Evolutionary conservation across 2,113 vertebrate genomes (phyloP).

Genomic region (Elaphurus davidianus): DNA sequence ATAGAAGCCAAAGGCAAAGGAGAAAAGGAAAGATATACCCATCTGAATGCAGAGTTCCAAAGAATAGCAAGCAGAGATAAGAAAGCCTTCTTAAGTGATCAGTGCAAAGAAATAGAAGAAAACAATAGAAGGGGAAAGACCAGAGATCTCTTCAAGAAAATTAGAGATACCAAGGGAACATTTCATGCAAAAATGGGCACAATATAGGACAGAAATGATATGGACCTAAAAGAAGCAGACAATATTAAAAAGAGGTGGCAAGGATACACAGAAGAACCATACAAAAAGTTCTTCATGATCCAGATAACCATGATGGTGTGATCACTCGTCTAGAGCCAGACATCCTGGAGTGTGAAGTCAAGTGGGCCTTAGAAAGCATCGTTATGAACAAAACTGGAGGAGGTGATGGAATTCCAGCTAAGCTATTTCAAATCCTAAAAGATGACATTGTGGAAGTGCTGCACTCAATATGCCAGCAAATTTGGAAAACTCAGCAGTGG

Average conservation of each 20-base stretch:
- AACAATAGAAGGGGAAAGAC: neutral
- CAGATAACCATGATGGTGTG: neutral
- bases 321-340: neutral
- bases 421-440: neutral
- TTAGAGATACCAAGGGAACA: neutral
- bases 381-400: neutral
- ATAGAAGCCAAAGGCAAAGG: neutral
- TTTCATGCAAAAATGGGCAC: neutral
- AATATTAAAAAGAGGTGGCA: neutral
- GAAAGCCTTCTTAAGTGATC: neutral
- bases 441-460: neutral
- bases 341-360: neutral
- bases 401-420: neutral
- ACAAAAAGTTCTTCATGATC: neutral
- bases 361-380: neutral
- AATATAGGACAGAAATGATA: neutral
- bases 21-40: neutral
- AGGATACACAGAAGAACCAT: neutral
- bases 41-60: neutral
- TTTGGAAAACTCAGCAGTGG: neutral
- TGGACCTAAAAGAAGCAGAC: neutral
- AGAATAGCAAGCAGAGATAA: neutral
- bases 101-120: neutral
- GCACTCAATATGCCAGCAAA: neutral
- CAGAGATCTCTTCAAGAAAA: neutral